A percentile compares a stretch with the other conserved stretches of the same genome.
phyloP scores from a whole-genome alignment of 2,888 invertebrate species.

The Phorcus lineatus region DNA sequence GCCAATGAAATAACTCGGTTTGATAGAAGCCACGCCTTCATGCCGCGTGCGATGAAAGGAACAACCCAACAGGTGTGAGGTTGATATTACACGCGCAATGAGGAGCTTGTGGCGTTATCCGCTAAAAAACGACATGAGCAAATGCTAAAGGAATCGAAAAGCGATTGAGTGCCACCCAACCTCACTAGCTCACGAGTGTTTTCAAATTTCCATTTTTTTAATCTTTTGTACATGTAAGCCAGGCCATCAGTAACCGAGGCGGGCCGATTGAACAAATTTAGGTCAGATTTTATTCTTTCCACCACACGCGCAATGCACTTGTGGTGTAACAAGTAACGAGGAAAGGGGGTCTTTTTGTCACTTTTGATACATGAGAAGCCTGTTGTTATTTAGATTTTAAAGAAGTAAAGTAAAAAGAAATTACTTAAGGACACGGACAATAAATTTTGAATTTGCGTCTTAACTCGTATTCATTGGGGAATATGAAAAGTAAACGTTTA shows the following conservation, averaged over 20 bases:
- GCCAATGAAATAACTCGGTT: background rate
- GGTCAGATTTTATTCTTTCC: background rate
- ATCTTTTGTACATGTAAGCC: background rate
- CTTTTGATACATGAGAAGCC: background rate
- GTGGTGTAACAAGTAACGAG: background rate
- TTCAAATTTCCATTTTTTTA: background rate
- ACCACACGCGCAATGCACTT: background rate
- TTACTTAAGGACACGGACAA: background rate
- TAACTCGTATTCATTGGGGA: background rate
- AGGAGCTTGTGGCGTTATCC: background rate
- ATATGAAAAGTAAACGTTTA: conserved; percentile 11
- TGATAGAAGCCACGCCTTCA: background rate
- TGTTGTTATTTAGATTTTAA: background rate
- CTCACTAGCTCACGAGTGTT: background rate
- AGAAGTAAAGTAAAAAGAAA: background rate
- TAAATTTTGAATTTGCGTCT: background rate
- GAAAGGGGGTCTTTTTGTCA: background rate
- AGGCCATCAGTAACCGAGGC: background rate
- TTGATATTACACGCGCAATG: background rate
- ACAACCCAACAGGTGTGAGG: background rate
- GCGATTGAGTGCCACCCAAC: conserved; percentile 2
- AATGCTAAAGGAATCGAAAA: conserved; percentile 7
- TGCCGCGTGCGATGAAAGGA: background rate
- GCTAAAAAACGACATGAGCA: background rate
- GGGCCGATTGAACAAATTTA: background rate